Conservation (phyloP, 2,113 vertebrate species). For the Athene noctua region DNA sequence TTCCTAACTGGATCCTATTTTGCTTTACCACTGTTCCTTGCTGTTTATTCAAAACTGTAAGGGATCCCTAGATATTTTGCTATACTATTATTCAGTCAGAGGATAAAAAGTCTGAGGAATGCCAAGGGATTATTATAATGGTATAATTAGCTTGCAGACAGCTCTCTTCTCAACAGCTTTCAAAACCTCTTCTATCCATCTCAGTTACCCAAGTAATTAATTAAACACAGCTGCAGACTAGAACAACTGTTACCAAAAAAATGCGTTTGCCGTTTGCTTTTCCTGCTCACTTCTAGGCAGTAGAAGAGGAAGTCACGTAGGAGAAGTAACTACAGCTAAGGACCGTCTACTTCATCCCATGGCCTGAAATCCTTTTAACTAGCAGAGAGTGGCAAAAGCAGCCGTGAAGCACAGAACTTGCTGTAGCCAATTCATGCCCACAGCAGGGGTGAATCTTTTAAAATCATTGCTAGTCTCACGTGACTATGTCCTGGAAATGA, state of each 20-base stretch:
- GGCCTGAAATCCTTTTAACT: background rate
- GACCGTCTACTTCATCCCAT: background rate
- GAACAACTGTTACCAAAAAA: slow-evolving; percentile 41
- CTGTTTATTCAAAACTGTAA: background rate
- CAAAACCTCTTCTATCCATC: slow-evolving; percentile 40
- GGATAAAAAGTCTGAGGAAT: slow-evolving; percentile 12
- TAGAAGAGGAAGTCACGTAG: background rate
- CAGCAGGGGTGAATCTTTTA: background rate
- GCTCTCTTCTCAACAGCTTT: slow-evolving; percentile 44
- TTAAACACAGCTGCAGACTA: slow-evolving; percentile 59
- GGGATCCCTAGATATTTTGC: background rate
- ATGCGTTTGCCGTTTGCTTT: background rate
- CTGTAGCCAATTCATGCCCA: background rate
- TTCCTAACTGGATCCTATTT: background rate
- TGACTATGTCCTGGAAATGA: slow-evolving; percentile 32
- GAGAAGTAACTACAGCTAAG: background rate
- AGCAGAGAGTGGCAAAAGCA: background rate
- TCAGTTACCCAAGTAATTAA: slow-evolving; percentile 58
- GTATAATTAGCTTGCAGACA: slow-evolving; percentile 56
- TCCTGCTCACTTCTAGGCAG: background rate
- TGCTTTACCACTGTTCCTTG: background rate
- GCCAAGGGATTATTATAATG: slow-evolving; percentile 10
- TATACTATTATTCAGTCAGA: background rate
- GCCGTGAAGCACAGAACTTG: background rate
- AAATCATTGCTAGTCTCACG: background rate